Percentiles rank a stretch among this genome's conserved stretches.
phyloP scores from a whole-genome alignment of 2,113 vertebrate species.

The Ptilorrhoa leucosticta region DNA sequence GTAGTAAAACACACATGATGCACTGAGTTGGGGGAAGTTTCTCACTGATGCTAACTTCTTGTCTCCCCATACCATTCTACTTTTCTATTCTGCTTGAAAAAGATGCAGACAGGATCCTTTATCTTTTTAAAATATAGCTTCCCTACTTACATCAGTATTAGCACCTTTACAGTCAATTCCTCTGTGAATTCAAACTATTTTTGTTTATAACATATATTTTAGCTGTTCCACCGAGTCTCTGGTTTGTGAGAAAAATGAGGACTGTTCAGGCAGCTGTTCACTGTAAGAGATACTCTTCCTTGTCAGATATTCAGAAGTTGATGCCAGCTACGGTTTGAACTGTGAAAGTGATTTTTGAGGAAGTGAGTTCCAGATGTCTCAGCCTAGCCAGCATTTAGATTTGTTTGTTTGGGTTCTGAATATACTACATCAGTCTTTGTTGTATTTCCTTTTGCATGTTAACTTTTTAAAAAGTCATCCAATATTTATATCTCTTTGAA shows the following conservation, averaged over 20 bases:
- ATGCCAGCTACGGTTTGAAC: constrained; percentile 16
- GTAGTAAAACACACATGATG: not conserved
- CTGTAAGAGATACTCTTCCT: not conserved
- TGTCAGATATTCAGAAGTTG: not conserved
- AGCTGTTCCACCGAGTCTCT: not conserved
- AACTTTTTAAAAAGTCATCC: not conserved
- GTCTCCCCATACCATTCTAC: not conserved
- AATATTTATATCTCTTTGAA: not conserved
- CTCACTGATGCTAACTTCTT: not conserved
- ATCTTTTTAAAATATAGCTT: not conserved
- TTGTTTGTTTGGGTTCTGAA: constrained; percentile 41
- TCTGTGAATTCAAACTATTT: not conserved
- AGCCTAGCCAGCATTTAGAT: constrained; percentile 5
- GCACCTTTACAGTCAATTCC: not conserved
- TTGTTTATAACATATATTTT: not conserved
- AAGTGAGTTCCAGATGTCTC: constrained; percentile 17
- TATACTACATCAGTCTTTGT: not conserved
- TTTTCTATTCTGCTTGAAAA: not conserved
- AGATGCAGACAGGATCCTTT: not conserved
- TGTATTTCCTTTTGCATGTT: not conserved
- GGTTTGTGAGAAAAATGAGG: not conserved
- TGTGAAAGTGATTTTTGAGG: constrained; percentile 15
- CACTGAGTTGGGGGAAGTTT: not conserved
- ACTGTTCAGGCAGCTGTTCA: constrained; percentile 1
- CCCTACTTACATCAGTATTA: not conserved